phyloP scores from a whole-genome alignment of 2,113 vertebrate species.

The Laterallus jamaicensis region DNA sequence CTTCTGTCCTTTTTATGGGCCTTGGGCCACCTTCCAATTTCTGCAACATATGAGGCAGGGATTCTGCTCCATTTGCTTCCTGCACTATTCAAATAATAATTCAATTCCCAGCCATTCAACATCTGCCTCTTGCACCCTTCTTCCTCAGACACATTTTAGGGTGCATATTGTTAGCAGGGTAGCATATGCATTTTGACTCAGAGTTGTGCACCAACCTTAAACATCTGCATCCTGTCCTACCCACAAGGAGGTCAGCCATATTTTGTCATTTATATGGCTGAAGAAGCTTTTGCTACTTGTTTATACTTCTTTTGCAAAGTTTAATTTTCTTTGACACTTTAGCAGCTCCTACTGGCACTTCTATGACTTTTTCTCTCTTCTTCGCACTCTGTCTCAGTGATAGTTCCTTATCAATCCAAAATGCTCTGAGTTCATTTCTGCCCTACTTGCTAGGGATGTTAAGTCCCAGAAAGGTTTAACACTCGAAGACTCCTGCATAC shows the following conservation, averaged over 20 bases:
- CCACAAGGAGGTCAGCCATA: fast-evolving
- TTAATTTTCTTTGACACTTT: not conserved
- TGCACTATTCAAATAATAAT: not conserved
- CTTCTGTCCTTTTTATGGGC: not conserved
- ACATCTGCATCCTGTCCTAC: not conserved
- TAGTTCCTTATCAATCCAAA: not conserved
- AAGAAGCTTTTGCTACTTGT: not conserved
- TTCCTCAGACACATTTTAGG: not conserved
- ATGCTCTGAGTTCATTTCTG: not conserved
- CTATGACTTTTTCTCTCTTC: not conserved
- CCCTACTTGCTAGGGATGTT: not conserved
- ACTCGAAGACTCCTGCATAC: not conserved
- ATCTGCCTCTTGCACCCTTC: not conserved
- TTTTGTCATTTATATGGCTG: not conserved
- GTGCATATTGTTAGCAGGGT: not conserved
- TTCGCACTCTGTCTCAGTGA: not conserved
- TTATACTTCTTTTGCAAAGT: not conserved
- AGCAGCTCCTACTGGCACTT: not conserved
- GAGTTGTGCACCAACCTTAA: not conserved
- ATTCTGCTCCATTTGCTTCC: not conserved
- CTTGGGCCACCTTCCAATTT: not conserved
- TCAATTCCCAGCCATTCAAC: not conserved
- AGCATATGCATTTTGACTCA: not conserved
- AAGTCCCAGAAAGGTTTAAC: not conserved
- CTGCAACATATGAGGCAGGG: not conserved